Conservation (phyloP, 2,113 vertebrate genomes). For the Smithornis capensis region DNA sequence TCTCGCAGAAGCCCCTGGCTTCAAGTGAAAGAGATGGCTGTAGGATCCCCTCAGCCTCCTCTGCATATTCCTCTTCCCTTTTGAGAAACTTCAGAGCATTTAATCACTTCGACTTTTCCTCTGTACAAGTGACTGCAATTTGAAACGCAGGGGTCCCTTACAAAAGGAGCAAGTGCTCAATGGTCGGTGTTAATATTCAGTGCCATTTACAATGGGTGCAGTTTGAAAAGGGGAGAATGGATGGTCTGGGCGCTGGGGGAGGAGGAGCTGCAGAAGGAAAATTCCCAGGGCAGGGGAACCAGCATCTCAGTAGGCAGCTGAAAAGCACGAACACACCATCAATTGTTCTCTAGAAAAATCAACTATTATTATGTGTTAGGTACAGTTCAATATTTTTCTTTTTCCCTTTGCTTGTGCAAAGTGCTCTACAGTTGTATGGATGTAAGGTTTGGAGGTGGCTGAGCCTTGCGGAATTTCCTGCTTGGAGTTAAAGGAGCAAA, state of each 20-base stretch:
- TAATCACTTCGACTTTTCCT: conserved; percentile 56
- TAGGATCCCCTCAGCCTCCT: not conserved
- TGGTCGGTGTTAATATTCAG: conserved; percentile 73
- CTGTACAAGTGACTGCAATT: conserved; percentile 60
- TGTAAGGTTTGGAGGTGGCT: not conserved
- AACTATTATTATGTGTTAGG: not conserved
- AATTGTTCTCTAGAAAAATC: conserved; percentile 33
- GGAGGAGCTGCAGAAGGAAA: conserved; percentile 16
- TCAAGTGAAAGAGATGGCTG: not conserved
- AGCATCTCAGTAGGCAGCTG: not conserved
- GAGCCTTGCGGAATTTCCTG: not conserved
- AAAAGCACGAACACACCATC: not conserved
- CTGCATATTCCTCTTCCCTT: conserved; percentile 33
- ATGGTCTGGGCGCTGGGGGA: conserved; percentile 60
- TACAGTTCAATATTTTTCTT: not conserved
- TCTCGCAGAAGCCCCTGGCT: not conserved
- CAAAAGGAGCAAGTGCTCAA: conserved; percentile 65
- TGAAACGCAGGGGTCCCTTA: conserved; percentile 68
- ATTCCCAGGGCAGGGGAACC: conserved; percentile 51
- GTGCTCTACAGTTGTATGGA: not conserved
- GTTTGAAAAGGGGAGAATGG: conserved; percentile 71
- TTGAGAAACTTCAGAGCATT: conserved; percentile 61
- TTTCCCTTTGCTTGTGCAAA: not conserved
- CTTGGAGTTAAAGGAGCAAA: not conserved
- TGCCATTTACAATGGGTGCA: conserved; percentile 63